Base-by-base conservation (phyloP, 2,888 invertebrate genomes). In the Panopea generosa region DNA sequence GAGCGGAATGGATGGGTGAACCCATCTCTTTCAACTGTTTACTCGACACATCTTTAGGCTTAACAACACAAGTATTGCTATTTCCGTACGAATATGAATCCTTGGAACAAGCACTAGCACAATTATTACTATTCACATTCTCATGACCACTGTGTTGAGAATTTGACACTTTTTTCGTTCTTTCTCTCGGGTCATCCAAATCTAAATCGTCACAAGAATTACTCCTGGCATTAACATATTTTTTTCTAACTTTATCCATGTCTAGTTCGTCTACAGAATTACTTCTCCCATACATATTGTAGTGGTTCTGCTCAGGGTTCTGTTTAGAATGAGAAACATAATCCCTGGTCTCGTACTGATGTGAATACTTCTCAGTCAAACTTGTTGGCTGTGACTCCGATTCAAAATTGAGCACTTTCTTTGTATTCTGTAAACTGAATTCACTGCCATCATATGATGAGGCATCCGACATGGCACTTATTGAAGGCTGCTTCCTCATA, bases 1-100 rank as follows among this genome's bases (percentile, higher is more conserved):
- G 94, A 67, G 94, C 94, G 0, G 97, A 95, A 90, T 95, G 95
- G 7, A 98, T 93, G 3, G 96, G 96, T 20, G 90, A 86, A 4
- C 84, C 82, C 49, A 83, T 72, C n/a, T 80, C 76, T 1, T 38
- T 40, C 3, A 22, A 16, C 24, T 63, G 68, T 67, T 62, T 73
- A 62, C 62, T 62, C n/a, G 45, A 38, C 20, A 18, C 20, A 6
- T 45, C n/a, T 45, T 45, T 4, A 45, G n/a, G 6, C 45, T 20
- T 45, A 94, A 94, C 90, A 11, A 49, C 56, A 18, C 29, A 27
- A 27, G 55, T 18, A 20, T 45, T 45, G n/a, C 20, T n/a, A 45
- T 20, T 45, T 18, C 45, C 45, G 16, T 18, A 18, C 18, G 43
- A 2, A 33, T 22, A 22, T 3, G 18, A 33, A 3, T 27, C 33